Evolutionary conservation across 2,113 vertebrate genomes (phyloP), one percentile per base, ranked within the genome.

Genomic region (Leptobrachium leishanense): DNA sequence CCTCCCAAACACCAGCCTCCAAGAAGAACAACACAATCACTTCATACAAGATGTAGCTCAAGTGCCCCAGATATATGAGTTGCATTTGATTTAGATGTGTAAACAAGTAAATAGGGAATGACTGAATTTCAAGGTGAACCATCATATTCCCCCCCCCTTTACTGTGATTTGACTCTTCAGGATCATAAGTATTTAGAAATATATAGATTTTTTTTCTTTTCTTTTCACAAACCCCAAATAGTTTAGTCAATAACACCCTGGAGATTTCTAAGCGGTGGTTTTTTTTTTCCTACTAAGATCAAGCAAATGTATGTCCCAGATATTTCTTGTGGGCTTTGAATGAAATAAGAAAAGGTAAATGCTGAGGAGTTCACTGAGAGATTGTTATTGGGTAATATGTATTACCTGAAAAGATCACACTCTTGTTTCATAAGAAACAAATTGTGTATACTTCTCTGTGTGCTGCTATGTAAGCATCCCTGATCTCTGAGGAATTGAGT

Each of bases 241-340:
- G 68, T 77, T 71, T 43, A 62, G 67, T 77, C 76, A 77, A 77
- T 77, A 39, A 69, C 76, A 44, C 76, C 75, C 75, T 69, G 75
- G 53, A 43, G 67, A 46, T 77, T 46, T 31, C 66, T 11, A 77
- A 77, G 13, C 7, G 13, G 2, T 43, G 11, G 2, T 12, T 43
- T 31, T 31, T 31, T 31, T 31, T 31, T 31, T 39, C 11, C 69
- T 68, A 43, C 66, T 54, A 31, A 62, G 67, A 77, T 77, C 54
- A 70, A n/a, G 12, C 55, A 69, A 57, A 53, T 54, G 50, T 68
- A 76, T 54, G 53, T 31, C 4, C 53, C 50, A 68, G 6, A 11
- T 59, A 55, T 68, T 31, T 68, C 39, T 66, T 31, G 13, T 41
- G 74, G 39, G 40, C 74, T 59, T 3, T 59, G 55, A 59, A 11